Percentiles rank a stretch among this genome's conserved stretches.
phyloP scores from a whole-genome alignment of 1,140 invertebrate species.

The Drosophila orena region DNA sequence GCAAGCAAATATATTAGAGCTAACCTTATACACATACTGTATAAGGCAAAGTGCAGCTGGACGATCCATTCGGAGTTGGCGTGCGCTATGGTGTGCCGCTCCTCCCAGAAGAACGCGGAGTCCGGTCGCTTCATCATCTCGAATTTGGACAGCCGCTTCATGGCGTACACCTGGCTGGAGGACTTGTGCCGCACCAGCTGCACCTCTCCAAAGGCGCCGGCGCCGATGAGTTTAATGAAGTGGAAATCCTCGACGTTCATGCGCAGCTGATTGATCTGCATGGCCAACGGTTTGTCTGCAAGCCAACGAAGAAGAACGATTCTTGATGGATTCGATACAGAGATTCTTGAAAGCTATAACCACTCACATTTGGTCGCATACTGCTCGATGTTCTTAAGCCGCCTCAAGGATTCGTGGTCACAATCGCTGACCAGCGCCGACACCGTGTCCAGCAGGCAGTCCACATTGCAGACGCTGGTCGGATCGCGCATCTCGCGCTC shows the following conservation, averaged over 20 bases:
- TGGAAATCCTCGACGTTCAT: conserved; percentile 98
- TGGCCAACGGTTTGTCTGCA: conserved; percentile 95
- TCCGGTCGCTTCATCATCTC: conserved; percentile 99
- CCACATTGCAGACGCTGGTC: conserved; percentile 95
- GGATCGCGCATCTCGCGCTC: conserved; percentile 95
- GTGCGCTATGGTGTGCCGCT: conserved; percentile 99
- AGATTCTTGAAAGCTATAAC: too few relatives aligned
- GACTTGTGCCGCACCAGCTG: conserved; percentile 98
- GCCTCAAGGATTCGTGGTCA: conserved; percentile 96
- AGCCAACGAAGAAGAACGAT: too few relatives aligned
- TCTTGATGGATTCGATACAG: neutral
- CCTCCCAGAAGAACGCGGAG: conserved; percentile 99
- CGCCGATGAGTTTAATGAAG: conserved; percentile 98
- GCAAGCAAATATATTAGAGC: too few relatives aligned
- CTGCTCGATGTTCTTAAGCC: conserved; percentile 98
- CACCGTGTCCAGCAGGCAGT: conserved; percentile 97
- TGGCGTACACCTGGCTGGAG: conserved; percentile 97
- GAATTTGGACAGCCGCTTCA: conserved; percentile 99
- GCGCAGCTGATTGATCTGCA: conserved; percentile 93
- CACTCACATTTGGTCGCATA: conserved; percentile 98
- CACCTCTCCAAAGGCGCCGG: conserved; percentile 99
- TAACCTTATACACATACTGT: too few relatives aligned
- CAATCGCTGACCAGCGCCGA: conserved; percentile 98
- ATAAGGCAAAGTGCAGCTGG: conserved; percentile 99
- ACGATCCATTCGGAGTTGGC: conserved; percentile 99